Evolutionary conservation across 2,113 vertebrate species (phyloP).

Genomic region (Rafetus swinhoei): DNA sequence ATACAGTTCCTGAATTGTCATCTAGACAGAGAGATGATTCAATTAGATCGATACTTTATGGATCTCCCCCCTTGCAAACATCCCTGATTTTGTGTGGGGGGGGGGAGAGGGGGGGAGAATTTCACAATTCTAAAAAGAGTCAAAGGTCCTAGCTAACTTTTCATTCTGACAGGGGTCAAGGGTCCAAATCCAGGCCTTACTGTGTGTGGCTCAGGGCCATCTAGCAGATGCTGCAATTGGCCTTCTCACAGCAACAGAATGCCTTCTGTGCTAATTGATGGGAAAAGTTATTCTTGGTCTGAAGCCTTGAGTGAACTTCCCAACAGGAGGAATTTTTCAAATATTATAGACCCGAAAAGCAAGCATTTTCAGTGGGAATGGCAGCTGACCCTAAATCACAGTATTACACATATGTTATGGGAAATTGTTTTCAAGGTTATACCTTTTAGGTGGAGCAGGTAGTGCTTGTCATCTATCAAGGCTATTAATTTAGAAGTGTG

Average conservation of each 20-base stretch:
- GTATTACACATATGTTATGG: background rate
- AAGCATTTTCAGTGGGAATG: background rate
- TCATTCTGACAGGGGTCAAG: background rate
- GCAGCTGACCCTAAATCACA: background rate
- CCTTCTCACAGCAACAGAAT: background rate
- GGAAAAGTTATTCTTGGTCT: background rate
- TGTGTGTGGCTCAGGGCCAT: background rate
- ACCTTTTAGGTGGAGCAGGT: background rate
- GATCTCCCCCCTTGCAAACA: background rate
- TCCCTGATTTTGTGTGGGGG: background rate
- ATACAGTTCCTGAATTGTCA: background rate
- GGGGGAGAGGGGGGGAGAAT: background rate
- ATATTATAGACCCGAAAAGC: background rate
- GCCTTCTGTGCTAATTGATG: background rate
- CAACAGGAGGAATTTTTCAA: background rate
- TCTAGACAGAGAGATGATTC: background rate
- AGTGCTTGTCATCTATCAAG: background rate
- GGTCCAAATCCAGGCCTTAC: background rate
- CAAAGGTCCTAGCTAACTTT: background rate
- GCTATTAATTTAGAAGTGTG: background rate
- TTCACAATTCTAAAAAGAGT: background rate
- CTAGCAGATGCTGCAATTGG: background rate
- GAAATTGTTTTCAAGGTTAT: background rate
- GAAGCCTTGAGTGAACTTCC: background rate
- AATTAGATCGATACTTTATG: background rate